These are phyloP conservation scores for Cetoscarus ocellatus DNA, from an alignment of 2,797 vertebrate genomes.

Conservation along the genomic window DNA sequence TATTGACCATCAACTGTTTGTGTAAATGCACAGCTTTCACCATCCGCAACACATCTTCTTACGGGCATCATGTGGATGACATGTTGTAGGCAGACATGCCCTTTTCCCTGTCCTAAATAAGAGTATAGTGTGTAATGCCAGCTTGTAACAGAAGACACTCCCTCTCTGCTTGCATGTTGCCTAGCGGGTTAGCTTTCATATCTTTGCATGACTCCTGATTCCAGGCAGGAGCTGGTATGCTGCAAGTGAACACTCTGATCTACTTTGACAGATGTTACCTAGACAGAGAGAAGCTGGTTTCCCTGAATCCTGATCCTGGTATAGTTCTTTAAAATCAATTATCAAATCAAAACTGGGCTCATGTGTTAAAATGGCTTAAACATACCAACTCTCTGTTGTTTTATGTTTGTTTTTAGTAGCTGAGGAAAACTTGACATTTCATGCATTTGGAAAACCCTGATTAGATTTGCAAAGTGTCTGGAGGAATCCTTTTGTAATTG, in stretches of 20 bases:
- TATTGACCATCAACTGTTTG: slow-evolving; percentile 79
- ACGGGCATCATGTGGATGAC: slow-evolving; percentile 62
- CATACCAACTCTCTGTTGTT: background rate
- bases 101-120: slow-evolving; percentile 67
- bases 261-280: slow-evolving; percentile 58
- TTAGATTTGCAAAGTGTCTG: slow-evolving; percentile 18
- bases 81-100: slow-evolving; percentile 64
- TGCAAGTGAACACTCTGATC: slow-evolving; percentile 44
- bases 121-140: slow-evolving; percentile 62
- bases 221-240: slow-evolving; percentile 61
- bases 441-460: slow-evolving; percentile 24
- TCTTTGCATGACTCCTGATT: slow-evolving; percentile 77
- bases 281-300: slow-evolving; percentile 38
- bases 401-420: slow-evolving; percentile 8
- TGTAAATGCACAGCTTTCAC: slow-evolving; percentile 66
- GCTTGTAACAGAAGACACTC: slow-evolving; percentile 73
- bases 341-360: slow-evolving; percentile 13
- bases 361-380: slow-evolving; percentile 14
- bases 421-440: slow-evolving; percentile 5
- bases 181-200: slow-evolving; percentile 71
- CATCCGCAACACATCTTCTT: slow-evolving; percentile 47
- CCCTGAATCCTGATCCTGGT: slow-evolving; percentile 37
- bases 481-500: slow-evolving; percentile 54
- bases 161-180: slow-evolving; percentile 70
- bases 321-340: slow-evolving; percentile 22